Conservation (phyloP, 2,888 invertebrate genomes). For the Amphipoea lucens region DNA sequence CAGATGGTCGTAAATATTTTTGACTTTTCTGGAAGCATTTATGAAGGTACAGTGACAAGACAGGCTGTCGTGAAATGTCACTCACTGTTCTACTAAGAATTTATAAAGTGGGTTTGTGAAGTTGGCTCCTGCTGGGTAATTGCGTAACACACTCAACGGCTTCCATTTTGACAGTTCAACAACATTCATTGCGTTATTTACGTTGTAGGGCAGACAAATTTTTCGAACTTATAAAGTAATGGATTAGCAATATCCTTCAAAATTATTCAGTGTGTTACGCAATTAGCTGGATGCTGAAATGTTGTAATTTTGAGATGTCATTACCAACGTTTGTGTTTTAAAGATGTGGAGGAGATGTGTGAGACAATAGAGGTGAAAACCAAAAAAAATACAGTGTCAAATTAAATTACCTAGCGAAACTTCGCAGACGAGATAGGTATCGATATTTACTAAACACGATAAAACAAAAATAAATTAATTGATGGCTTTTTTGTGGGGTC, state of each 20-base stretch:
- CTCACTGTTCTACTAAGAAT: conserved; percentile 62
- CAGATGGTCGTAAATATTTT: conserved; percentile 75
- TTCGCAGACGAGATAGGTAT: too few relatives aligned
- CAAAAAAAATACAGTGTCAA: too few relatives aligned
- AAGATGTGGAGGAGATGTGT: too few relatives aligned
- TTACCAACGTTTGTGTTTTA: too few relatives aligned
- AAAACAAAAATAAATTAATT: too few relatives aligned
- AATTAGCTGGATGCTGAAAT: conserved; percentile 8
- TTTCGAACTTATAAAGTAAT: background rate
- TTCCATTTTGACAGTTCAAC: background rate
- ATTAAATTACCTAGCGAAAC: too few relatives aligned
- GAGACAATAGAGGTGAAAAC: background rate
- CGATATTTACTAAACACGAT: too few relatives aligned
- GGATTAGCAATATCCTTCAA: too few relatives aligned
- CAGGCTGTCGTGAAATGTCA: conserved; percentile 74
- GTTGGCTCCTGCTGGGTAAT: conserved; percentile 1
- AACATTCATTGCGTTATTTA: background rate
- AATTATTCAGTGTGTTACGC: too few relatives aligned
- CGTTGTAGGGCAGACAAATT: background rate
- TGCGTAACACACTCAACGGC: background rate
- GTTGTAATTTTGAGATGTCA: background rate
- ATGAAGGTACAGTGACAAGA: conserved; percentile 77
- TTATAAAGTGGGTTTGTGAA: conserved; percentile 28
- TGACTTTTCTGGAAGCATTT: conserved; percentile 79
- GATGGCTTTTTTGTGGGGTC: background rate